Evolutionary conservation across 2,113 vertebrate genomes (phyloP), one percentile per base, ranked within the genome.

Genomic region (Alces alces): DNA sequence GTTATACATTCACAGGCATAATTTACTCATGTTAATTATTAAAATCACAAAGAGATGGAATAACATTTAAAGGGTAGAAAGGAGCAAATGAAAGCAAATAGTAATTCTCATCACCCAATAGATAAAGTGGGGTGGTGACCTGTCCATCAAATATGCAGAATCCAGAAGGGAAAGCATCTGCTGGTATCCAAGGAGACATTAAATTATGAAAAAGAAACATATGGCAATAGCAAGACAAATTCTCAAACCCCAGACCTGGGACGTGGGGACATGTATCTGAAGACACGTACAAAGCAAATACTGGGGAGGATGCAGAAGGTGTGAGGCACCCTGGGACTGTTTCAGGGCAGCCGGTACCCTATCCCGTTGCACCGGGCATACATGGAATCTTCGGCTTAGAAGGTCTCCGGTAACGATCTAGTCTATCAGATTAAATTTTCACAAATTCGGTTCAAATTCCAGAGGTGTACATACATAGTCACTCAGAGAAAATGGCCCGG

Each of bases 241-340:
- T 78, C 94, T 45, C 94, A 97, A 96, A 89, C 93, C 85, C 78
- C 94, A 94, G 93, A 52, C 45, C 27, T 7, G 85, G 73, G 94
- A 76, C 3, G 2, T 23, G n/a, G 95, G 58, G 90, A 96, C 52
- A 27, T 54, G 13, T 2, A 91, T 92, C 84, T 96, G 79, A 80
- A 87, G 58, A 94, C 19, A 52, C 50, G 92, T 33, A 86, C 47
- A 76, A 78, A 91, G 76, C 9, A 43, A 28, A 70, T 16, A 8
- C 45, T 25, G 84, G 84, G 6, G 2, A 52, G 91, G 86, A 93
- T 23, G 36, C 66, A 21, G 86, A 70, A 90, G 70, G 88, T 36
- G 88, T 25, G 0, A 27, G 1, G 30, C 11, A 6, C 57, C 2
- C 89, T 27, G 80, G 58, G 95, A 58, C 30, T 78, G n/a, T 14